These are phyloP conservation scores for Buathra laborator DNA, from an alignment of 2,888 invertebrate species.

Conservation along the genomic window DNA sequence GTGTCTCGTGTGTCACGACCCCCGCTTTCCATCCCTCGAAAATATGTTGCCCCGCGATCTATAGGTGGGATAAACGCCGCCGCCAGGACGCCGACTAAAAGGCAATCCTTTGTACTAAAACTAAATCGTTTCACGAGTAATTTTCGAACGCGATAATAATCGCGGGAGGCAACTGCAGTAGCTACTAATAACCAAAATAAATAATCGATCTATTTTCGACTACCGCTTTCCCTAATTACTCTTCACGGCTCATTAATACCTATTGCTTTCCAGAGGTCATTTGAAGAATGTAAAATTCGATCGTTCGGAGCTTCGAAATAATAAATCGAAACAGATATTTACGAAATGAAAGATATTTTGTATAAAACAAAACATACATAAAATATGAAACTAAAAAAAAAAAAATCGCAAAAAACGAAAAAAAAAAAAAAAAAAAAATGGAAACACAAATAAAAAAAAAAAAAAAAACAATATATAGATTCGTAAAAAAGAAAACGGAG, in stretches of 20 bases:
- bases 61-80: slow-evolving; percentile 24
- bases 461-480: too few species aligned
- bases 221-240: neutral
- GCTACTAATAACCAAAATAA: slow-evolving; percentile 7
- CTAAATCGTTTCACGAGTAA: slow-evolving; percentile 28
- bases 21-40: slow-evolving; percentile 36
- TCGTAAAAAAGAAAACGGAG: neutral
- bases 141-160: slow-evolving; percentile 31
- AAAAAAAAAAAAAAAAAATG: too few species aligned
- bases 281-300: neutral
- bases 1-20: slow-evolving; percentile 45
- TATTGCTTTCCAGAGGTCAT: neutral
- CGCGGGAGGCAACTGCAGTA: neutral
- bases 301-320: neutral
- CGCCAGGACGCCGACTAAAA: neutral
- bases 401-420: neutral
- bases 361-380: too few species aligned
- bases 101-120: neutral
- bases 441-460: neutral
- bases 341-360: too few species aligned
- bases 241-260: neutral
- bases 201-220: slow-evolving; percentile 21
- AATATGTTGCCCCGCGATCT: slow-evolving; percentile 19
- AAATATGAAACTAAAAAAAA: too few species aligned
- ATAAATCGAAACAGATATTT: too few species aligned